Conservation (phyloP, 64 coral and sea anemone species). For the Actinia tenebrosa region DNA sequence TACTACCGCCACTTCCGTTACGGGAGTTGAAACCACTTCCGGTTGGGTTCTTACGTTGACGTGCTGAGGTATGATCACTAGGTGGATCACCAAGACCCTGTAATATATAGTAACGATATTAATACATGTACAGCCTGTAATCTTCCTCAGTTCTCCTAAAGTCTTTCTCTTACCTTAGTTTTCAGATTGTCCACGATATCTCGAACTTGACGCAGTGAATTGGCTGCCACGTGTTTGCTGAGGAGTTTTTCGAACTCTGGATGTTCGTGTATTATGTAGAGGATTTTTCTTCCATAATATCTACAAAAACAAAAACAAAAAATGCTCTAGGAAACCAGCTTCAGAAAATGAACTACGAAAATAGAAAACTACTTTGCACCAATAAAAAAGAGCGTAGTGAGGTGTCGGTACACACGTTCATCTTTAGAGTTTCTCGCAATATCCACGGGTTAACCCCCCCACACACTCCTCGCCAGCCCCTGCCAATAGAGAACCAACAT, state of each 20-base stretch:
- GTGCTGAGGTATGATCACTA: constrained; percentile 72
- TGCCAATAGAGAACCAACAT: too few relatives aligned
- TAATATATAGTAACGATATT: not conserved
- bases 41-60: constrained; percentile 63
- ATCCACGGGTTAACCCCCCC: too few relatives aligned
- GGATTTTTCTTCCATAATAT: constrained; percentile 88
- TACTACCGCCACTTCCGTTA: constrained; percentile 48
- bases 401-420: too few relatives aligned
- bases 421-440: too few relatives aligned
- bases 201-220: constrained; percentile 57
- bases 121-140: not conserved
- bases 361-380: too few relatives aligned
- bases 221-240: constrained; percentile 66
- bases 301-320: constrained; percentile 16
- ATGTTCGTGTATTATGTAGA: constrained; percentile 78
- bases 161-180: constrained; percentile 5
- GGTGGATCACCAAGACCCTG: constrained; percentile 91
- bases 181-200: constrained; percentile 60
- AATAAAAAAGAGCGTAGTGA: too few relatives aligned
- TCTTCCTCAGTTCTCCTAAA: not conserved
- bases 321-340: too few relatives aligned
- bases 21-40: constrained; percentile 57
- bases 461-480: too few relatives aligned
- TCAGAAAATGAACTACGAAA: too few relatives aligned
- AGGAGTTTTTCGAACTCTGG: constrained; percentile 92